phyloP scores from a whole-genome alignment of 2,113 vertebrate genomes.

The Phrynosoma blainvillii region DNA sequence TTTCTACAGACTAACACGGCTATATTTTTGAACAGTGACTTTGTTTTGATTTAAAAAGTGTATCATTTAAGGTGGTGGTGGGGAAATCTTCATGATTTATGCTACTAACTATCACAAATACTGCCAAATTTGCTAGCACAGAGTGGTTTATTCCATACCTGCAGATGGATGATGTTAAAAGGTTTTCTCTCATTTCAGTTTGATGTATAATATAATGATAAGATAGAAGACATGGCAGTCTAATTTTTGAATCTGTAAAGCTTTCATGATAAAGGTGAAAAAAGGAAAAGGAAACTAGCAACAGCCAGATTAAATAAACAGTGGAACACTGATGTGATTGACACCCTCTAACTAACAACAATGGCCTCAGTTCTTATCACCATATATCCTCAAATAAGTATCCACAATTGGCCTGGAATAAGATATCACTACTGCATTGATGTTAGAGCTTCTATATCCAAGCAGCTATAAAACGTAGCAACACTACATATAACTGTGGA shows the following conservation, averaged over 20 bases:
- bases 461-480: neutral
- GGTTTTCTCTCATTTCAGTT: slow-evolving; percentile 19
- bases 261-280: neutral
- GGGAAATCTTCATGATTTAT: neutral
- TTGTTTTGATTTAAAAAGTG: neutral
- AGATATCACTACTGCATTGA: neutral
- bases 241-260: slow-evolving; percentile 14
- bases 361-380: neutral
- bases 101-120: neutral
- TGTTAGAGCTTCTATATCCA: neutral
- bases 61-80: neutral
- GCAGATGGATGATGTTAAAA: slow-evolving; percentile 8
- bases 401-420: neutral
- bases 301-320: neutral
- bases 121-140: neutral
- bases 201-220: slow-evolving; percentile 23
- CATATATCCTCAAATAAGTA: neutral
- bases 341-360: slow-evolving; percentile 13
- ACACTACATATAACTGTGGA: neutral
- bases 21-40: too few species aligned
- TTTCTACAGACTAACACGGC: too few species aligned
- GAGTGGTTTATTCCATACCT: neutral
- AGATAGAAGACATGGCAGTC: slow-evolving; percentile 27
- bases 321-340: slow-evolving; percentile 1
- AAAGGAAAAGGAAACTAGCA: neutral